Evolutionary conservation across 2,888 invertebrate species (phyloP).

Genomic region (Latrodectus elegans): DNA sequence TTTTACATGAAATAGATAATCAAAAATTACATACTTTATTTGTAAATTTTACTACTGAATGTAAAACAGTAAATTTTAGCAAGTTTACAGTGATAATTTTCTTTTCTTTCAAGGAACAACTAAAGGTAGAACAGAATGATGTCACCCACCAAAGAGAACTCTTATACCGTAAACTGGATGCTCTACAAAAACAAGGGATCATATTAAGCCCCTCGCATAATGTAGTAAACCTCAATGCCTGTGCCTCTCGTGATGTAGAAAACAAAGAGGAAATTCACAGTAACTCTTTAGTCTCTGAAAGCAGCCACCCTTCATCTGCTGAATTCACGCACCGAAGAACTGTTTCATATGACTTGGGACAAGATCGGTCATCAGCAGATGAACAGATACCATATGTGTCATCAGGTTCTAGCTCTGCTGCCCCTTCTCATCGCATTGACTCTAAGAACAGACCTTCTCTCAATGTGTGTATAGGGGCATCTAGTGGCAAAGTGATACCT

Average conservation of each 20-base stretch:
- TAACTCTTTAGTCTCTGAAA: conserved; percentile 61
- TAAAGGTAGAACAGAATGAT: conserved; percentile 86
- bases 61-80: no score
- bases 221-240: conserved; percentile 73
- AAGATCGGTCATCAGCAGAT: conserved; percentile 34
- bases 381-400: conserved; percentile 73
- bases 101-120: conserved; percentile 78
- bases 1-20: no score
- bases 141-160: conserved; percentile 93
- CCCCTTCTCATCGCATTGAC: conserved; percentile 55
- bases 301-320: conserved; percentile 59
- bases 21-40: no score
- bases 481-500: conserved; percentile 76
- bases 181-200: conserved; percentile 85
- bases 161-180: conserved; percentile 89
- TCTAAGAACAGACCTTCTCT: conserved; percentile 49
- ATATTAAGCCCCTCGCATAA: conserved; percentile 80
- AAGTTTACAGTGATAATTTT: not conserved
- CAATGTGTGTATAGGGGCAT: conserved; percentile 22
- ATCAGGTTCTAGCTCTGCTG: conserved; percentile 64
- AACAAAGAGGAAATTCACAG: conserved; percentile 69
- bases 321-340: conserved; percentile 65
- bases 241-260: conserved; percentile 36
- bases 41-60: no score
- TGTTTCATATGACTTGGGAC: conserved; percentile 67